A percentile compares a stretch with the other conserved stretches of the same genome.
Conservation (phyloP, 2,113 vertebrate species). For the Micronycteris hirsuta region DNA sequence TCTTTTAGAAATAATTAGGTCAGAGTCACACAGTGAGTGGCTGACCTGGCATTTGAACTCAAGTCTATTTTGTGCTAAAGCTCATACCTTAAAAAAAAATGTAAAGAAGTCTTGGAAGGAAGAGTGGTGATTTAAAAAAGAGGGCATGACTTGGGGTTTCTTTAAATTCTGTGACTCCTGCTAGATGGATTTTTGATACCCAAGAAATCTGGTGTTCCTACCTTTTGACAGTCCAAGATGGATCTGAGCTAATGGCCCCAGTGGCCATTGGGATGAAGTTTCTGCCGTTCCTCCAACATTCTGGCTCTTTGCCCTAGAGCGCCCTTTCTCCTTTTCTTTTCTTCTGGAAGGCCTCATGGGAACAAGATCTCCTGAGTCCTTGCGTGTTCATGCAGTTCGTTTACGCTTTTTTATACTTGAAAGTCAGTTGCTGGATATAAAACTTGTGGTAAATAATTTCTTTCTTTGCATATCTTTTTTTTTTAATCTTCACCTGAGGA, state of each 20-base stretch:
- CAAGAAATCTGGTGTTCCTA: not conserved
- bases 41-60: not conserved
- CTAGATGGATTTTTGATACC: not conserved
- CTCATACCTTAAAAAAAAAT: not conserved
- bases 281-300: not conserved
- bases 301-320: not conserved
- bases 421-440: not conserved
- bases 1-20: slow-evolving; percentile 8
- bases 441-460: not conserved
- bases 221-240: not conserved
- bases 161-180: not conserved
- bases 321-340: not conserved
- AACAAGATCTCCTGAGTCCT: not conserved
- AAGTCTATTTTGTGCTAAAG: not conserved
- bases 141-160: not conserved
- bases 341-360: not conserved
- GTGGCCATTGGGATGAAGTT: not conserved
- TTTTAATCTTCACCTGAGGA: not conserved
- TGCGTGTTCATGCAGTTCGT: not conserved
- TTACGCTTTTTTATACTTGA: not conserved
- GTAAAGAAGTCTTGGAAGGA: not conserved
- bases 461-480: not conserved
- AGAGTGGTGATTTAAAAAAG: not conserved
- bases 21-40: not conserved
- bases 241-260: not conserved